Conservation (phyloP, 2,113 vertebrate species). For the Lepus timidus region DNA sequence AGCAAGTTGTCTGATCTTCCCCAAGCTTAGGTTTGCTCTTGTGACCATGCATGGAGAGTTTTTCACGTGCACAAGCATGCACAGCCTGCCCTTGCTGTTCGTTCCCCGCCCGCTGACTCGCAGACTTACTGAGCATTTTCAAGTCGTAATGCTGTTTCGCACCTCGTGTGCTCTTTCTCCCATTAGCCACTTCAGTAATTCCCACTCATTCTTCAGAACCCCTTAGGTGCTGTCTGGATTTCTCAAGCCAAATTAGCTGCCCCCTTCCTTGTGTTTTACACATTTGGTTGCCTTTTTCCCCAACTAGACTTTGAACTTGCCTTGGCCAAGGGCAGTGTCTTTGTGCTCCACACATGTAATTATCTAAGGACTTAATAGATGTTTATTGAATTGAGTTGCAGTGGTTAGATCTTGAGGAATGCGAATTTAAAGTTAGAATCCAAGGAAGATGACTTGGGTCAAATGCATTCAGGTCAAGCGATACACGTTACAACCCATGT, state of each 20-base stretch:
- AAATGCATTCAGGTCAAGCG: slow-evolving; percentile 34
- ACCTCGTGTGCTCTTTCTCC: neutral
- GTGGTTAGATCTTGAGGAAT: slow-evolving; percentile 53
- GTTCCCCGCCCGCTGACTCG: neutral
- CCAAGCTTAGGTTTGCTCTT: slow-evolving; percentile 34
- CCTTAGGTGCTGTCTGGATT: neutral
- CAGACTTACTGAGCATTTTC: neutral
- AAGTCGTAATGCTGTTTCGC: neutral
- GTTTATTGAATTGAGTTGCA: slow-evolving; percentile 54
- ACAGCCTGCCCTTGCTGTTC: neutral
- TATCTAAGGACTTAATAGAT: slow-evolving; percentile 55
- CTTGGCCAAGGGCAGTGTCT: neutral
- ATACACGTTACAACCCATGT: neutral
- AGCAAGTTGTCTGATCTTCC: neutral
- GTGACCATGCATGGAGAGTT: neutral
- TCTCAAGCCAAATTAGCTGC: neutral
- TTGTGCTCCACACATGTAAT: neutral
- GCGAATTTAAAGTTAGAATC: slow-evolving; percentile 56
- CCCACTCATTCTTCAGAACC: neutral
- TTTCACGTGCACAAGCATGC: neutral
- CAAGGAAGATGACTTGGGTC: slow-evolving; percentile 47
- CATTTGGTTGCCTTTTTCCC: neutral
- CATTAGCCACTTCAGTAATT: slow-evolving; percentile 6
- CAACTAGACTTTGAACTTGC: neutral
- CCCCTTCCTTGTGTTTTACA: neutral